Evolutionary conservation across 2,888 invertebrate species (phyloP).

Genomic region (Poecilus cupreus): DNA sequence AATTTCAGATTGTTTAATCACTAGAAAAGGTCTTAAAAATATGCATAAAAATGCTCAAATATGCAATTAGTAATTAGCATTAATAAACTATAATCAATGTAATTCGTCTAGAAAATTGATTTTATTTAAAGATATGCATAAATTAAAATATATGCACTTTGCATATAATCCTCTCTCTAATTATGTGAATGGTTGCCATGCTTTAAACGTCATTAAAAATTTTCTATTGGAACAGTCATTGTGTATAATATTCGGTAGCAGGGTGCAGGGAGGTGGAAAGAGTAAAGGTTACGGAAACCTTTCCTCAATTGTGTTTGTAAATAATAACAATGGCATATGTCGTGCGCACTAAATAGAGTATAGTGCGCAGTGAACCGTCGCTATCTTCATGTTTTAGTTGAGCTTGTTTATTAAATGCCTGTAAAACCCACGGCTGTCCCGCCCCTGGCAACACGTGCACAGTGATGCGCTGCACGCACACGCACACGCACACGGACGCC

Average conservation of each 20-base stretch:
- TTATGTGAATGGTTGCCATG: too few species aligned
- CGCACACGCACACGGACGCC: neutral
- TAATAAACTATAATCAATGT: too few species aligned
- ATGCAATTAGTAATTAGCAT: too few species aligned
- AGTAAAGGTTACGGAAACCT: constrained; percentile 7
- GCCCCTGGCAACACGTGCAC: constrained; percentile 47
- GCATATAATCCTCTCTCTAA: too few species aligned
- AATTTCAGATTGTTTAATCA: too few species aligned
- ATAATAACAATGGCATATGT: constrained; percentile 48
- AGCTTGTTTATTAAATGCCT: constrained; percentile 55
- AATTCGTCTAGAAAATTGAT: too few species aligned
- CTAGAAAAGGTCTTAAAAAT: too few species aligned
- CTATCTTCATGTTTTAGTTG: constrained; percentile 45
- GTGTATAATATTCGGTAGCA: neutral
- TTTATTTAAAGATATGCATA: too few species aligned
- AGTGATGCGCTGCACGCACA: constrained; percentile 34
- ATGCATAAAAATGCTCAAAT: too few species aligned
- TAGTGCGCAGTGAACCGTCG: constrained; percentile 41
- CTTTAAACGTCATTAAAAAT: too few species aligned
- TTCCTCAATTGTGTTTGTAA: neutral
- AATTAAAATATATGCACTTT: too few species aligned
- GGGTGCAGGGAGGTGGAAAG: neutral
- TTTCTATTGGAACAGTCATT: too few species aligned
- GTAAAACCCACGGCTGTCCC: constrained; percentile 34
- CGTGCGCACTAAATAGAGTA: neutral